phyloP scores from a whole-genome alignment of 2,113 vertebrate species.

The Gambusia holbrooki region DNA sequence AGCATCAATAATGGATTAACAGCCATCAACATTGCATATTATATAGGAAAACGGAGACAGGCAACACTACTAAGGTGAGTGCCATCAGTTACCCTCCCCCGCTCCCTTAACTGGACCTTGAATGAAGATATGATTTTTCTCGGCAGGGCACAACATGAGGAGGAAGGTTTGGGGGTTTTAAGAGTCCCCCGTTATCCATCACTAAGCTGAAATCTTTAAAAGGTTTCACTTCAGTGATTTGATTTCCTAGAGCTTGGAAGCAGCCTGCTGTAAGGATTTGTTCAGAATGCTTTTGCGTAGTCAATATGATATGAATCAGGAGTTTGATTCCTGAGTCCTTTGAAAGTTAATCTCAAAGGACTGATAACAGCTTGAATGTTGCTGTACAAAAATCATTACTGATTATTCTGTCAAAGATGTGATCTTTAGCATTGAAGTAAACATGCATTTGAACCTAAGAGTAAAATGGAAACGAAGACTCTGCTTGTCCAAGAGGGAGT shows the following conservation, averaged over 20 bases:
- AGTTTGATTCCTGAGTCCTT: conserved; percentile 4
- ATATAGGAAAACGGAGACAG: conserved; percentile 62
- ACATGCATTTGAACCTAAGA: neutral
- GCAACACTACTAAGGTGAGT: conserved; percentile 58
- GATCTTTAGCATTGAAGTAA: neutral
- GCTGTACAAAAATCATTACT: neutral
- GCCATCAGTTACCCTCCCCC: conserved; percentile 51
- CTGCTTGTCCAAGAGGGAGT: neutral
- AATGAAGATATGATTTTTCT: conserved; percentile 54
- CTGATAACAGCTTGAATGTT: conserved; percentile 5
- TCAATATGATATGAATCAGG: conserved; percentile 28
- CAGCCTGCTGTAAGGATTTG: conserved; percentile 28
- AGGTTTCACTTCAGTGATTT: conserved; percentile 47
- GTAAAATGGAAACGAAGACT: neutral
- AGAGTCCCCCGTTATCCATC: conserved; percentile 47
- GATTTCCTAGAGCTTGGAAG: conserved; percentile 11
- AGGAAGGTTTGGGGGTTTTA: conserved; percentile 45
- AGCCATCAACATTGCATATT: conserved; percentile 70
- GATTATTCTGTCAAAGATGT: neutral
- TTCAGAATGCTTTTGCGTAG: conserved; percentile 31
- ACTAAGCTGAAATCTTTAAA: conserved; percentile 57
- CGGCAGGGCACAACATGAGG: conserved; percentile 29
- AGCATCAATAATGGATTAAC: conserved; percentile 74
- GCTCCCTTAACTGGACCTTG: conserved; percentile 42
- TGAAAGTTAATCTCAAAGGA: conserved; percentile 2